Conservation (phyloP, 2,888 invertebrate genomes). For the Aphodius granarius region DNA sequence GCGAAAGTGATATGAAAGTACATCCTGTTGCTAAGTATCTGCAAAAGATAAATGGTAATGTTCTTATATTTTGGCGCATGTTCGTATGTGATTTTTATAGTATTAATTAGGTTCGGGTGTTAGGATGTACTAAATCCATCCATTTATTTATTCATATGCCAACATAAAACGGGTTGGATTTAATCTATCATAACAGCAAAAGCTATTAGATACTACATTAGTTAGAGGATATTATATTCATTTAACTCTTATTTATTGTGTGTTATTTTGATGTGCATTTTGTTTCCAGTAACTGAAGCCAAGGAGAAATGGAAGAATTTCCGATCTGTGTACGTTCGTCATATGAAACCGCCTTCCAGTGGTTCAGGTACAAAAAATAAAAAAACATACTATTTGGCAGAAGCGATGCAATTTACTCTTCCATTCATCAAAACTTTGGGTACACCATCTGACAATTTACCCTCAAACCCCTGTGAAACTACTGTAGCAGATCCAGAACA, state of each 20-base stretch:
- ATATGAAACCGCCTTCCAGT: background rate
- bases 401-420: background rate
- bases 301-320: background rate
- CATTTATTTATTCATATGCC: too few species aligned
- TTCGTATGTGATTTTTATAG: too few species aligned
- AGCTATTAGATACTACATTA: too few species aligned
- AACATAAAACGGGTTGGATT: too few species aligned
- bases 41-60: too few species aligned
- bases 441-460: background rate
- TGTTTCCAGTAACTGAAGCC: background rate
- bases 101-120: too few species aligned
- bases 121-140: too few species aligned
- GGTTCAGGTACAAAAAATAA: background rate
- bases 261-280: background rate
- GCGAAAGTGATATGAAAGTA: conserved; percentile 1
- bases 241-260: too few species aligned
- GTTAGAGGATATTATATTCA: too few species aligned
- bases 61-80: too few species aligned
- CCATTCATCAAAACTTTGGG: background rate
- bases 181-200: too few species aligned
- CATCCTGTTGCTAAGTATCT: background rate
- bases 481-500: too few species aligned
- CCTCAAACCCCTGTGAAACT: background rate
- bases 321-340: conserved; percentile 2
- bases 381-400: background rate